Evolutionary conservation across 2,888 invertebrate genomes (phyloP).

Genomic region (Pemphredon lugubris): DNA sequence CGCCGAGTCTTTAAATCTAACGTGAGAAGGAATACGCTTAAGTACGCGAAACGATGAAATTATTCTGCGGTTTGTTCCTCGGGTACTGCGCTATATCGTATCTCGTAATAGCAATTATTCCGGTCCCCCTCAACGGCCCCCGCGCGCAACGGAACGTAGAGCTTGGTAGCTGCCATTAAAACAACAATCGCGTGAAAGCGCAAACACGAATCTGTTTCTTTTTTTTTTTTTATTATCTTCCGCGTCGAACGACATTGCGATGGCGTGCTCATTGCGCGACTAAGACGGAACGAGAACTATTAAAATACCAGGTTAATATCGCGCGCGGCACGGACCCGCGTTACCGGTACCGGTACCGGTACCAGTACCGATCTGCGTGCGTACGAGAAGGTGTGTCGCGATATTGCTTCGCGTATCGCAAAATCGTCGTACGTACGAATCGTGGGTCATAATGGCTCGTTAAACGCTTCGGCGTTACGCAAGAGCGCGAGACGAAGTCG

Average conservation of each 20-base stretch:
- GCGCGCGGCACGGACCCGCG: constrained; percentile 2
- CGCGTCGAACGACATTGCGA: constrained; percentile 40
- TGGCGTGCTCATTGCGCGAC: constrained; percentile 20
- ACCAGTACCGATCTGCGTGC: constrained; percentile 46
- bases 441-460: neutral
- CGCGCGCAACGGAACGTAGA: too few species aligned
- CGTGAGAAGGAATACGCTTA: too few species aligned
- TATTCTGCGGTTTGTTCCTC: too few species aligned
- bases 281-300: constrained; percentile 44
- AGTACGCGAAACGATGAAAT: too few species aligned
- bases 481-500: neutral
- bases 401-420: neutral
- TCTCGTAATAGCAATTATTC: too few species aligned
- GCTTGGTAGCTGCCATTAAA: constrained; percentile 6
- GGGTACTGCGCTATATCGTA: too few species aligned
- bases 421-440: neutral
- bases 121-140: too few species aligned
- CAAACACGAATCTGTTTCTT: too few species aligned
- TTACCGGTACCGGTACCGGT: constrained; percentile 46
- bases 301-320: constrained; percentile 71
- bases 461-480: neutral
- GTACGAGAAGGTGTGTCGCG: constrained; percentile 9
- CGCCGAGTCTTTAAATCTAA: too few species aligned
- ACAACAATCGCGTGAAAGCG: constrained; percentile 38
- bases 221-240: constrained; percentile 50